Evolutionary conservation across 2,797 vertebrate genomes (phyloP).

Genomic region (Ammospiza maritima): DNA sequence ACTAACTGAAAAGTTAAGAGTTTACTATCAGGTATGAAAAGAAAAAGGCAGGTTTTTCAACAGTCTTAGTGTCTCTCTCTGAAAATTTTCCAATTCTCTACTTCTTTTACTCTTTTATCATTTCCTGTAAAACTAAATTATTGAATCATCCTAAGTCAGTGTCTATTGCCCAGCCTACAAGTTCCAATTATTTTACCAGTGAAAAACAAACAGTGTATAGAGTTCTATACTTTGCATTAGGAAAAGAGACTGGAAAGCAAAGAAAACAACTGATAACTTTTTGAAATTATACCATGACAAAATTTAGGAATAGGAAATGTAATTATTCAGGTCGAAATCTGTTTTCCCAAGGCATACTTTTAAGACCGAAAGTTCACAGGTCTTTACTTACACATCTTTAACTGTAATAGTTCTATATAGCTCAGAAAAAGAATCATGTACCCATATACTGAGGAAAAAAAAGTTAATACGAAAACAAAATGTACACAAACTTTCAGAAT

Average conservation of each 20-base stretch:
- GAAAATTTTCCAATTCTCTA: background rate
- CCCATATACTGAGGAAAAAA: background rate
- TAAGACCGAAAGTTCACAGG: background rate
- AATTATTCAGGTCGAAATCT: background rate
- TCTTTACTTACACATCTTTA: background rate
- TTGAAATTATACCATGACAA: background rate
- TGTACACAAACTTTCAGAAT: background rate
- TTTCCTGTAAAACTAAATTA: background rate
- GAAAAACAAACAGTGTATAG: background rate
- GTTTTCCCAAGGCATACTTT: background rate
- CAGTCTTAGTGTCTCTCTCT: background rate
- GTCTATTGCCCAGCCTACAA: background rate
- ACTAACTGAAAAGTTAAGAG: background rate
- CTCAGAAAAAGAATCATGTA: background rate
- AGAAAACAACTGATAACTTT: accelerated
- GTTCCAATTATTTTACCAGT: background rate
- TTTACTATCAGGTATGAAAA: background rate
- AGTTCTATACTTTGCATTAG: background rate
- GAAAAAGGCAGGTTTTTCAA: background rate
- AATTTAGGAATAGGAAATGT: background rate
- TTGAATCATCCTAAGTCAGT: background rate
- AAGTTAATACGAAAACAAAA: background rate
- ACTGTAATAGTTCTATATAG: background rate
- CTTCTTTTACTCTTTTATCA: background rate
- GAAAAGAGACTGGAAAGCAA: background rate